Percentiles rank a stretch among this genome's conserved stretches.
These are phyloP conservation scores for Scaptodrosophila latifasciaeformis DNA, from an alignment of 2,888 invertebrate genomes.

Conservation along the genomic window DNA sequence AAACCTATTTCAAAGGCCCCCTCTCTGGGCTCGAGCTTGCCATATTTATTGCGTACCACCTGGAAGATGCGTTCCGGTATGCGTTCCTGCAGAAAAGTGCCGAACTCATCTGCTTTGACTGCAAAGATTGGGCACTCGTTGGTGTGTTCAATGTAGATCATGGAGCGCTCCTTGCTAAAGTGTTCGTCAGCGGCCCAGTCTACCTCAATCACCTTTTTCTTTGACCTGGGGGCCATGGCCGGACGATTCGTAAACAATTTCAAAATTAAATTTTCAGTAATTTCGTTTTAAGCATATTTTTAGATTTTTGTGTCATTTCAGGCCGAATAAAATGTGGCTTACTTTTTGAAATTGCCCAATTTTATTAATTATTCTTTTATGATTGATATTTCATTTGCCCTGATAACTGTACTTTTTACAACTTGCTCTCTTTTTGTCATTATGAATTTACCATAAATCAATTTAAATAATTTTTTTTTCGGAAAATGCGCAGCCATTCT, in stretches of 20 bases:
- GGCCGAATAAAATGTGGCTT: background rate
- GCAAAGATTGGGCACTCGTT: constrained; percentile 70
- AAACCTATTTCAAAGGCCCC: constrained; percentile 71
- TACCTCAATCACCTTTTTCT: constrained; percentile 46
- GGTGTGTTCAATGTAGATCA: constrained; percentile 70
- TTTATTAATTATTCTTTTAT: constrained; percentile 35
- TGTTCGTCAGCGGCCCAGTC: constrained; percentile 66
- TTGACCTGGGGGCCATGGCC: constrained; percentile 36
- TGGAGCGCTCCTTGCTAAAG: constrained; percentile 67
- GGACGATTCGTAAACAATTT: no score
- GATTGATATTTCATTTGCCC: constrained; percentile 45
- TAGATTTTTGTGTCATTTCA: no score
- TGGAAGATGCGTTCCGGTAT: constrained; percentile 66
- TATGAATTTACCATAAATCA: no score
- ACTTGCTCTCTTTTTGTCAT: constrained; percentile 27
- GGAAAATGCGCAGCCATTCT: constrained; percentile 1
- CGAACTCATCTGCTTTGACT: constrained; percentile 65
- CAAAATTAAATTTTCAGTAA: no score
- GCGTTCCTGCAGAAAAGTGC: constrained; percentile 42
- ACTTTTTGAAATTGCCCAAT: constrained; percentile 10
- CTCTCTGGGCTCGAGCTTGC: constrained; percentile 52
- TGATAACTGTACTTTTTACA: constrained; percentile 28
- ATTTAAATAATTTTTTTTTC: constrained; percentile 6
- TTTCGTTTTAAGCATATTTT: no score
- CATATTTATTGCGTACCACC: constrained; percentile 60